Conservation (phyloP, 2,113 vertebrate species). For the Bagarius yarrelli region DNA sequence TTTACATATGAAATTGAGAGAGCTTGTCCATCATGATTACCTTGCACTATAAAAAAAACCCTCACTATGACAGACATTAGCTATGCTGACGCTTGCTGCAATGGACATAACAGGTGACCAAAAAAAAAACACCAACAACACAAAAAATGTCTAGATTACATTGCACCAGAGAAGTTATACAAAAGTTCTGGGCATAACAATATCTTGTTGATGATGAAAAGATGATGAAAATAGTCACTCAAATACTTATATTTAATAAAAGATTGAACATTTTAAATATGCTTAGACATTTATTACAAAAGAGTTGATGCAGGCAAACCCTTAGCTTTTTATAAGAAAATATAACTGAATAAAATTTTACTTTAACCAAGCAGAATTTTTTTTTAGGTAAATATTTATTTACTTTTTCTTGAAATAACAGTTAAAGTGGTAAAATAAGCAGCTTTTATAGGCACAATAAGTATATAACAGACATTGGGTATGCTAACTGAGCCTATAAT, state of each 20-base stretch:
- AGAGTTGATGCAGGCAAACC: neutral
- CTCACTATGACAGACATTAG: slow-evolving; percentile 1
- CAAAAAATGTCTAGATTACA: neutral
- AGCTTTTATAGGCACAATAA: neutral
- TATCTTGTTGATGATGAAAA: neutral
- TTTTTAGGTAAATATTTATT: neutral
- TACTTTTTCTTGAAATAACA: neutral
- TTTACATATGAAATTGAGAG: neutral
- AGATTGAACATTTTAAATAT: neutral
- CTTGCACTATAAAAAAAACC: neutral
- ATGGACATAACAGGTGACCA: slow-evolving; percentile 6
- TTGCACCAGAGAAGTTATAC: neutral
- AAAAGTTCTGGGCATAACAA: neutral
- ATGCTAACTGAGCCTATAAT: neutral
- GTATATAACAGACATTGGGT: neutral
- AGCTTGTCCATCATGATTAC: neutral
- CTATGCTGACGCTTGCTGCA: slow-evolving; percentile 11
- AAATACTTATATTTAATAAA: neutral
- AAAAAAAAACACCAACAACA: slow-evolving; percentile 10
- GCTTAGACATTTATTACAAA: neutral
- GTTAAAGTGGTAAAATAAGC: neutral
- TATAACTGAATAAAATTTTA: no score
- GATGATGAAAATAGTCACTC: slow-evolving; percentile 1
- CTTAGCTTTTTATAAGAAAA: neutral
- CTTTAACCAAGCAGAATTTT: neutral